Evolutionary conservation across 2,888 invertebrate genomes (phyloP), one percentile per base, ranked within the genome.

Genomic region (Sisyra terminalis): DNA sequence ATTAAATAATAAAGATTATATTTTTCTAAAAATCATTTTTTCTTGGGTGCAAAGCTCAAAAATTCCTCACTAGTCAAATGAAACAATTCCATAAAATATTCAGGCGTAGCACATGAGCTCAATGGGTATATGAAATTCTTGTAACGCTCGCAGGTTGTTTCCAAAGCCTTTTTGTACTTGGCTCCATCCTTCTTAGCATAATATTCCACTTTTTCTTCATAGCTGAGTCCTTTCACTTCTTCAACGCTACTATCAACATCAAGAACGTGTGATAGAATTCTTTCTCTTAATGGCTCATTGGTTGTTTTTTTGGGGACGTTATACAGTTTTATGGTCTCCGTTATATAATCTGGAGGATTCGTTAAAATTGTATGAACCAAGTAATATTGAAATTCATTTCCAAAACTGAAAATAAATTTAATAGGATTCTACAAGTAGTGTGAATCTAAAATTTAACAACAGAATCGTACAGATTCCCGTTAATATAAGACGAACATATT

Each of bases 371-470:
- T 46, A 46, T 54, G 56, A 8, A 59, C 51, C 7, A 63, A 46
- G 10, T 52, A 50, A 46, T 56, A 63, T 45, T 59, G 59, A 46
- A 63, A 63, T 39, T 51, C 55, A 41, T 58, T 56, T 47, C 58
- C 54, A 47, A 63, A 61, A 47, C 61, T 61, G 15, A 30, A 45
- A 46, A 54, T 24, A 24, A n/a, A n/a, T n/a, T n/a, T n/a, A n/a
- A n/a, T n/a, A n/a, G n/a, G n/a, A n/a, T n/a, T n/a, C n/a, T n/a
- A n/a, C n/a, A n/a, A n/a, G n/a, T n/a, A n/a, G n/a, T n/a, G n/a
- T n/a, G n/a, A n/a, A n/a, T n/a, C n/a, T n/a, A 53, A 39, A n/a
- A n/a, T n/a, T n/a, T n/a, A n/a, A n/a, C n/a, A n/a, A n/a, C n/a
- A n/a, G n/a, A n/a, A n/a, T n/a, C n/a, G n/a, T n/a, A n/a, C n/a